Conservation (phyloP, 2,113 vertebrate species). For the Perca fluviatilis region DNA sequence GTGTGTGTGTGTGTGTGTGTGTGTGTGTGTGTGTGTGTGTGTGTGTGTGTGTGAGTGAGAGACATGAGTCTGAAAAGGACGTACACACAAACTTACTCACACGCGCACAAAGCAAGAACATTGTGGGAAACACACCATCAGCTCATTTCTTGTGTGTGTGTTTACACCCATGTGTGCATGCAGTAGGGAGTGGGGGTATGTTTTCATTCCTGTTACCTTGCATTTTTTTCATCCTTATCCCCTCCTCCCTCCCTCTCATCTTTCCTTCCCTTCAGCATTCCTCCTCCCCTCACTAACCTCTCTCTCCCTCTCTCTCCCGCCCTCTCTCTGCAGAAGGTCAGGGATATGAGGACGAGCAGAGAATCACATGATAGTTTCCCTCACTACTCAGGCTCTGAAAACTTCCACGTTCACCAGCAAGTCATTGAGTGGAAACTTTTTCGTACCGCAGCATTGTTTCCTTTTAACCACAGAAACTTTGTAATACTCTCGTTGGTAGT, state of each 20-base stretch:
- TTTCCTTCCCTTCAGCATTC: constrained; percentile 1
- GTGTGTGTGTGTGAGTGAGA: constrained; percentile 26
- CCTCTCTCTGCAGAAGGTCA: constrained; percentile 66
- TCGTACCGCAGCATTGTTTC: constrained; percentile 21
- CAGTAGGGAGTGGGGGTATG: constrained; percentile 8
- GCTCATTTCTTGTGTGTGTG: background rate
- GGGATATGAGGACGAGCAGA: constrained; percentile 56
- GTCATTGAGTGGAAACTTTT: constrained; percentile 45
- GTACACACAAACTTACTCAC: background rate
- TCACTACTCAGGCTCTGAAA: constrained; percentile 27
- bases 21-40: constrained; percentile 11
- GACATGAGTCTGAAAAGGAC: constrained; percentile 8
- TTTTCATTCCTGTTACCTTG: constrained; percentile 51
- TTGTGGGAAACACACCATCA: background rate
- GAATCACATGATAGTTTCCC: constrained; percentile 64
- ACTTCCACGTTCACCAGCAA: constrained; percentile 28
- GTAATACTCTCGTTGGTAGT: background rate
- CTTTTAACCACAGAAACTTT: constrained; percentile 8
- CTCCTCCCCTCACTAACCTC: background rate
- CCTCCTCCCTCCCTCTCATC: constrained; percentile 20
- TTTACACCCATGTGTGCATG: background rate
- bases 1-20: constrained; percentile 6
- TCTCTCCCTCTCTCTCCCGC: constrained; percentile 11
- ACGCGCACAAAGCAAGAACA: background rate
- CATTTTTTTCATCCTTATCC: constrained; percentile 37